phyloP scores from a whole-genome alignment of 2,888 invertebrate genomes.

The Caenorhabditis sp. region DNA sequence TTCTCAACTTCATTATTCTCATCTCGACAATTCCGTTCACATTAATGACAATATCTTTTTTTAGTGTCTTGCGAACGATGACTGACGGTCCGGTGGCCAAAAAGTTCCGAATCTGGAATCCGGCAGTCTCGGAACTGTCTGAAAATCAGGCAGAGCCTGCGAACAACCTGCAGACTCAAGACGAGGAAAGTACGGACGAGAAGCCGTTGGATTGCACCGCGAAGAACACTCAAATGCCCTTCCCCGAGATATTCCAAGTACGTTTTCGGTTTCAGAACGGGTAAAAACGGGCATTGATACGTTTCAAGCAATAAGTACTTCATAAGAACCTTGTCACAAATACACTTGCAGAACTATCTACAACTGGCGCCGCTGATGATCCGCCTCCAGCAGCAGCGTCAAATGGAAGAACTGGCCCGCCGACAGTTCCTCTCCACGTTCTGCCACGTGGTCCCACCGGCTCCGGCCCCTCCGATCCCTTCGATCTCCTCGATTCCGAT shows the following conservation, averaged over 20 bases:
- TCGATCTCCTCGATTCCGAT: neutral
- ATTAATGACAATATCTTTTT: too few species aligned
- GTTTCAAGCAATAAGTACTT: too few species aligned
- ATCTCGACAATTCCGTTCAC: too few species aligned
- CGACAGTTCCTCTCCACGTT: constrained; percentile 47
- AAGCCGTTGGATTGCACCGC: constrained; percentile 51
- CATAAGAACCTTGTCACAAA: too few species aligned
- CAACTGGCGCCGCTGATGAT: constrained; percentile 66
- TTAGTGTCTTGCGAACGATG: too few species aligned
- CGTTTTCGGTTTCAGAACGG: neutral
- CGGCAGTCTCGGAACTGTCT: constrained; percentile 56
- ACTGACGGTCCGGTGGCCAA: constrained; percentile 65
- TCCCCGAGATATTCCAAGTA: constrained; percentile 52
- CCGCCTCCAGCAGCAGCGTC: constrained; percentile 64
- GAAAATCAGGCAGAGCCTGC: constrained; percentile 22
- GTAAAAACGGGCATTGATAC: neutral
- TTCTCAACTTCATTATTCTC: too few species aligned
- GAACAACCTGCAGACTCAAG: constrained; percentile 7
- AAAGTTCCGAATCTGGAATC: constrained; percentile 71
- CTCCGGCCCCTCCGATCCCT: neutral
- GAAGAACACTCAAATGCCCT: constrained; percentile 2
- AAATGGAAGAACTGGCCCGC: constrained; percentile 58
- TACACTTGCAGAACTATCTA: constrained; percentile 67
- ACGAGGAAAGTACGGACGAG: constrained; percentile 26
- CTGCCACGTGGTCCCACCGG: constrained; percentile 5